Percentiles rank a stretch among this genome's conserved stretches.
phyloP scores from a whole-genome alignment of 2,888 invertebrate genomes.

The Amphimallon solstitiale region DNA sequence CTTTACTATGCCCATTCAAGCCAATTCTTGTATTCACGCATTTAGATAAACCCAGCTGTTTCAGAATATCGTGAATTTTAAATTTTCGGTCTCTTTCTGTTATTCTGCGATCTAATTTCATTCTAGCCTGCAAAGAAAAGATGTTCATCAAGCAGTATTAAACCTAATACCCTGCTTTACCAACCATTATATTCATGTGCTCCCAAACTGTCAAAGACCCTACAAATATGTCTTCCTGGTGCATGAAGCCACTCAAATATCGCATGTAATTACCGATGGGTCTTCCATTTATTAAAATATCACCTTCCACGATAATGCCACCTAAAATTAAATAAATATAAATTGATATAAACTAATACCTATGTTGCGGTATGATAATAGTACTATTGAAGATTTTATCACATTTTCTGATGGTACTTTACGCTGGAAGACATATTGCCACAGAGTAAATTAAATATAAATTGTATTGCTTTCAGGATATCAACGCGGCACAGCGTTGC shows the following conservation, averaged over 20 bases:
- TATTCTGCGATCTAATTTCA: slow-evolving; percentile 80
- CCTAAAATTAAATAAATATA: slow-evolving; percentile 65
- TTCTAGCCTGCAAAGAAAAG: slow-evolving; percentile 75
- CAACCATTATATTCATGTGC: slow-evolving; percentile 88
- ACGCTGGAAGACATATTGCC: too few relatives aligned
- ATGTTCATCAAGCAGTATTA: too few relatives aligned
- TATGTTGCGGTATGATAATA: too few relatives aligned
- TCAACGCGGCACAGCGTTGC: too few relatives aligned
- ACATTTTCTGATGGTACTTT: too few relatives aligned
- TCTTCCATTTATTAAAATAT: slow-evolving; percentile 82
- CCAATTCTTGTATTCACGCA: slow-evolving; percentile 84
- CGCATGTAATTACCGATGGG: slow-evolving; percentile 80
- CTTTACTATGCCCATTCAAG: slow-evolving; percentile 76
- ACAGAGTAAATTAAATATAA: too few relatives aligned
- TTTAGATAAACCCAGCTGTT: slow-evolving; percentile 76
- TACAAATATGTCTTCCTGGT: slow-evolving; percentile 91
- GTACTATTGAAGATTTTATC: too few relatives aligned
- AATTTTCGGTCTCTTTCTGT: slow-evolving; percentile 69
- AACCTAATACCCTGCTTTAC: too few relatives aligned
- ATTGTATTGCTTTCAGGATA: too few relatives aligned
- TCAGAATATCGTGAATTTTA: slow-evolving; percentile 76
- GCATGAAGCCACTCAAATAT: slow-evolving; percentile 86
- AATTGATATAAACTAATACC: too few relatives aligned
- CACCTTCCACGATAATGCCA: slow-evolving; percentile 78
- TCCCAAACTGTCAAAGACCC: slow-evolving; percentile 86